Evolutionary conservation across 2,797 vertebrate species (phyloP), one percentile per base, ranked within the genome.

Genomic region (Spizella passerina): DNA sequence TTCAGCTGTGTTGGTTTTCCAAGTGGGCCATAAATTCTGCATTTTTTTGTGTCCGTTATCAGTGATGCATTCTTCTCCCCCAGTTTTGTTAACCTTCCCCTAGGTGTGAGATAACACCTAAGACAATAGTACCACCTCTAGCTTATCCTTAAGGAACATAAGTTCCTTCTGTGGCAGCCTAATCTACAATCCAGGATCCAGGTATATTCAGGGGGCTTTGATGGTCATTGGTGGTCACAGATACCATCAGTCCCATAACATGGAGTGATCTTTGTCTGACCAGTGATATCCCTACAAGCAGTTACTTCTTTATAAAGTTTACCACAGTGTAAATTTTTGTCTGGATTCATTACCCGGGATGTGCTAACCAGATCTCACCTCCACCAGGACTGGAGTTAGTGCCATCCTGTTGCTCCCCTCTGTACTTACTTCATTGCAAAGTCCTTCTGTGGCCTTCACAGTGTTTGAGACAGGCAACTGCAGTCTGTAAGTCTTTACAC

Each of bases 271-370:
- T 46, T 34, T 55, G 10, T 66, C n/a, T 60, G 46, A 39, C 29
- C 29, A n/a, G 20, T 66, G 61, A 47, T 60, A 27, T 2, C 3
- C 0, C 0, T n/a, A 68, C 8, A 10, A 47, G 47, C 46, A 66
- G 30, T 53, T 47, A 34, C 26, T 41, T 66, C 46, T 88, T 60
- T 11, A n/a, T 16, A 5, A 19, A 60, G 34, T 16, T 81, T 47
- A 20, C 30, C 30, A 47, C 24, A 41, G 34, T 20, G 26, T 13
- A 6, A 55, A 36, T 47, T 81, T 68, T 68, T n/a, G 53, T 47
- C 47, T 47, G 22, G 22, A n/a, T 61, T 15, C 0, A 0, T 47
- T 55, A 53, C 26, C 60, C 0, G 1, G 24, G 11, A 46, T 30
- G 5, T 59, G 32, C 34, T 59, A 66, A 30, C 14, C 26, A 47